phyloP scores from a whole-genome alignment of 37 sponge, comb jelly and placozoan species.

The Amphimedon queenslandica region DNA sequence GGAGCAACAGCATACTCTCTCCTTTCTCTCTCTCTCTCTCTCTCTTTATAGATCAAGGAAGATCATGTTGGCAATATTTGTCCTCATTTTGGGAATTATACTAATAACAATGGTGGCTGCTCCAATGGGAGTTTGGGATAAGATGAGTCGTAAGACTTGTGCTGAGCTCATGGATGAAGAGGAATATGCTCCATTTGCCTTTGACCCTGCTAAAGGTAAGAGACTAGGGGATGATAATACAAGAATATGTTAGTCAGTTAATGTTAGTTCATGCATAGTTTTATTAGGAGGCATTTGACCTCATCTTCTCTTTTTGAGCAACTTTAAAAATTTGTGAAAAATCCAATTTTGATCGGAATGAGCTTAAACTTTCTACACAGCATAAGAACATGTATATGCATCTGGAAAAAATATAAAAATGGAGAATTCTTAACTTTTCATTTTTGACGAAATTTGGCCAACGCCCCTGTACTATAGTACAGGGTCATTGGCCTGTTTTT shows the following conservation, averaged over 20 bases:
- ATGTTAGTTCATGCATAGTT: not conserved
- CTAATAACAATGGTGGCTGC: conserved; percentile 15
- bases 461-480: too few species aligned
- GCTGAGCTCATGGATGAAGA: conserved; percentile 19
- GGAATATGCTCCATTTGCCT: conserved; percentile 17
- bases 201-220: conserved; percentile 4
- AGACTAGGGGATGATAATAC: too few species aligned
- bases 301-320: not conserved
- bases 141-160: conserved; percentile 4
- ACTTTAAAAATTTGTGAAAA: too few species aligned
- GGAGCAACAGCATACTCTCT: too few species aligned
- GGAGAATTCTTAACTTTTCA: too few species aligned
- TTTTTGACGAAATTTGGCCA: too few species aligned
- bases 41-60: not conserved
- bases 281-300: not conserved
- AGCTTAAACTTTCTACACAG: too few species aligned
- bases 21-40: too few species aligned
- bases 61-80: conserved; percentile 11
- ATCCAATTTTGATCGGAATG: too few species aligned
- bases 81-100: conserved; percentile 17
- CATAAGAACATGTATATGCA: too few species aligned
- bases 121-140: conserved; percentile 12
- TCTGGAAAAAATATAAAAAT: too few species aligned
- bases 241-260: not conserved
- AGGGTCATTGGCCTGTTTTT: not conserved